Conservation (phyloP, 2,113 vertebrate genomes). For the Sylvia atricapilla region DNA sequence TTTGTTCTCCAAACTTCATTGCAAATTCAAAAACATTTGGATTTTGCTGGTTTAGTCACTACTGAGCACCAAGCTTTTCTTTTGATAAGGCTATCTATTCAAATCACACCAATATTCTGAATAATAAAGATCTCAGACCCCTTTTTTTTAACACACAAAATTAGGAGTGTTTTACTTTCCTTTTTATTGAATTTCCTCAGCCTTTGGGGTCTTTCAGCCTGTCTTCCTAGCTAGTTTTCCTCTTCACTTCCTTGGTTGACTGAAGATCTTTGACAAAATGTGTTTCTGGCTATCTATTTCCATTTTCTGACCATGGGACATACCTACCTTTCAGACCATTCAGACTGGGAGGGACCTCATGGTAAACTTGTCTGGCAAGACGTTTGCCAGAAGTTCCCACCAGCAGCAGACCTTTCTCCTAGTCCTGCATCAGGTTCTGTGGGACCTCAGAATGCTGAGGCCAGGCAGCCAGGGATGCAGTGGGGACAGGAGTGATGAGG, state of each 20-base stretch:
- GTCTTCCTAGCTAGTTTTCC: background rate
- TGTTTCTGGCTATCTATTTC: background rate
- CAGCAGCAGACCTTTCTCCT: background rate
- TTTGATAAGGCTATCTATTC: background rate
- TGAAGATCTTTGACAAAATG: background rate
- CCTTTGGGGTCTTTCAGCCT: background rate
- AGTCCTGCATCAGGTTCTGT: fast-evolving
- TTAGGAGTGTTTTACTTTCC: background rate
- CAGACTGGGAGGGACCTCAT: background rate
- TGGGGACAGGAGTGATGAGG: background rate
- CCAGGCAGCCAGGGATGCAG: background rate
- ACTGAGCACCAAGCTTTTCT: background rate
- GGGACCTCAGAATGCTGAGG: fast-evolving
- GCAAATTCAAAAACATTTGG: background rate
- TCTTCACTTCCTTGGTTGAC: background rate
- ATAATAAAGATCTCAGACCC: background rate
- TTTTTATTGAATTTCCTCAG: background rate
- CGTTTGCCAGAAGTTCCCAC: background rate
- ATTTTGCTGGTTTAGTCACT: background rate
- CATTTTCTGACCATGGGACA: background rate
- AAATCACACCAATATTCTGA: background rate
- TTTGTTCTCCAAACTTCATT: background rate
- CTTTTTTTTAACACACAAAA: background rate
- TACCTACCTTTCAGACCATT: background rate
- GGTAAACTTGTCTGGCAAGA: background rate